Percentiles rank a stretch among this genome's conserved stretches.
Conservation (phyloP, 2,888 invertebrate species). For the Thymelicus sylvestris region DNA sequence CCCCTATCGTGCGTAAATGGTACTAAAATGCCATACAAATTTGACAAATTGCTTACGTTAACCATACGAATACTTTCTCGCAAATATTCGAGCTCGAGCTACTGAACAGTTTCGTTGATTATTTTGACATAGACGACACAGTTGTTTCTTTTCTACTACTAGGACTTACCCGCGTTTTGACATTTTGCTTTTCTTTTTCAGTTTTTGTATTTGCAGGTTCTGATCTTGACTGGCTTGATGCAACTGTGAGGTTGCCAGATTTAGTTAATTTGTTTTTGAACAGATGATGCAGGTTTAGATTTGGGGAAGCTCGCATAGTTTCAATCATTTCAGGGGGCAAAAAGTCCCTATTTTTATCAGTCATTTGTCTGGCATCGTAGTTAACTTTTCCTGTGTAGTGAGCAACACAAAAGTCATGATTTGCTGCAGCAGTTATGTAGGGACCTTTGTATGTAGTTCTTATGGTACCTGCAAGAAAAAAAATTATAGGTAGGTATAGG, state of each 20-base stretch:
- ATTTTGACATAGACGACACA: too few species aligned
- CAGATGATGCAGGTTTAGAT: constrained; percentile 88
- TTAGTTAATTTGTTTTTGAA: constrained; percentile 94
- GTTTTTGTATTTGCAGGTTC: constrained; percentile 64
- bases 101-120: too few species aligned
- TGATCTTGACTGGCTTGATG: constrained; percentile 68
- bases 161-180: constrained; percentile 80
- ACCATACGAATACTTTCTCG: too few species aligned
- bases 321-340: constrained; percentile 95
- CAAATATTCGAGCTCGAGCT: too few species aligned
- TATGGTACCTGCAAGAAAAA: constrained; percentile 78
- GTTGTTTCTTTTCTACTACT: too few species aligned
- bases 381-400: constrained; percentile 96
- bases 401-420: constrained; percentile 91
- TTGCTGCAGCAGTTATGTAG: constrained; percentile 83
- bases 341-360: constrained; percentile 96
- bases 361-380: constrained; percentile 93
- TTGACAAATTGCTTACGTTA: too few species aligned
- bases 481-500: not conserved
- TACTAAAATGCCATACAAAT: too few species aligned
- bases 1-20: too few species aligned
- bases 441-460: constrained; percentile 79
- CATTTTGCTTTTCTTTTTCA: constrained; percentile 76
- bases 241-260: constrained; percentile 92
- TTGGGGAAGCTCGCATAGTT: constrained; percentile 90